Conservation (phyloP, 2,113 vertebrate species). For the Hippocampus barbouri region DNA sequence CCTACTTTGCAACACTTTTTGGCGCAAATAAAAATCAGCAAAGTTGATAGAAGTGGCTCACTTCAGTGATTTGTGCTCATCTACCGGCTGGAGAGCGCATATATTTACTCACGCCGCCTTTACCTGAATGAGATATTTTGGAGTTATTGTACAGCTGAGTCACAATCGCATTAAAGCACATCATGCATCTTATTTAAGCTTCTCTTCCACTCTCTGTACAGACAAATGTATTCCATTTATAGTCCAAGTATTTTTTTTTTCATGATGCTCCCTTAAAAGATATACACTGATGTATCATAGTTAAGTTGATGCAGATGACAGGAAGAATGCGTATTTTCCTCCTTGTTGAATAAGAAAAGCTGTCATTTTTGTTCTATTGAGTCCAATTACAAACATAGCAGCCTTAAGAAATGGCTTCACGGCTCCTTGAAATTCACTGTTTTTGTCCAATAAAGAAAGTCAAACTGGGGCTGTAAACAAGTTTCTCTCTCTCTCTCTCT, state of each 20-base stretch:
- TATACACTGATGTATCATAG: constrained; percentile 22
- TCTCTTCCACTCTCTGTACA: too few species aligned
- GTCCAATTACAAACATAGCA: constrained; percentile 57
- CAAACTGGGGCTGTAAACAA: constrained; percentile 36
- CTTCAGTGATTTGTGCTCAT: constrained; percentile 18
- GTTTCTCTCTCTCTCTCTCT: not conserved
- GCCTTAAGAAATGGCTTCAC: constrained; percentile 43
- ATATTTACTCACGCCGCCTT: not conserved
- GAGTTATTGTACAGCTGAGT: constrained; percentile 1
- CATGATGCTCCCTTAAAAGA: not conserved
- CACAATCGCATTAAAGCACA: not conserved
- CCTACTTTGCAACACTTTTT: constrained; percentile 4
- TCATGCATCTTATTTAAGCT: not conserved
- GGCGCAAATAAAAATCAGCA: constrained; percentile 12
- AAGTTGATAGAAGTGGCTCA: constrained; percentile 15
- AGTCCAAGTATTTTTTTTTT: not conserved
- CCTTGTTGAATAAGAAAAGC: constrained; percentile 23
- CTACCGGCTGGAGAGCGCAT: not conserved
- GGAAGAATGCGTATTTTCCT: not conserved
- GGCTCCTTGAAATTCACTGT: constrained; percentile 14
- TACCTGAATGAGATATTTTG: not conserved
- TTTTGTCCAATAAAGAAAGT: constrained; percentile 48
- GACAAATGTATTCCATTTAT: not conserved
- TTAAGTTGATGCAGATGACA: constrained; percentile 33
- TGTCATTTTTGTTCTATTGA: constrained; percentile 32